phyloP scores from a whole-genome alignment of 2,888 invertebrate genomes.

The Ophioninae sp. region DNA sequence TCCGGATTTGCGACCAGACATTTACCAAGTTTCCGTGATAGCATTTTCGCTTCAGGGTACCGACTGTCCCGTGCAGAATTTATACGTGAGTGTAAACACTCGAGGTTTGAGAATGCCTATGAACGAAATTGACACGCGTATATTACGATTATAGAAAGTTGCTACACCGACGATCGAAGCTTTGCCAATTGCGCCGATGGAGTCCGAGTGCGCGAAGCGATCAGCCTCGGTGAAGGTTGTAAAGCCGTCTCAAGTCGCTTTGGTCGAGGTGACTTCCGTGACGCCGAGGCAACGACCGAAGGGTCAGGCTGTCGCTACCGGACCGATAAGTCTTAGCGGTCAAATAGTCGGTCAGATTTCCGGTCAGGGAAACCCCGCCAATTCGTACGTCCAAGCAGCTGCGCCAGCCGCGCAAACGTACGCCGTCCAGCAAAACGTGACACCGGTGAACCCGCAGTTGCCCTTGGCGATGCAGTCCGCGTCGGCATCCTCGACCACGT shows the following conservation, averaged over 20 bases:
- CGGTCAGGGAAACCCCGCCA: slow-evolving; percentile 75
- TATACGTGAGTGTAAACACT: slow-evolving; percentile 84
- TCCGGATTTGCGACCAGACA: slow-evolving; percentile 91
- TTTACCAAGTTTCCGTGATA: slow-evolving; percentile 90
- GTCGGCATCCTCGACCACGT: background rate
- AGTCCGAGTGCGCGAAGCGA: slow-evolving; percentile 86
- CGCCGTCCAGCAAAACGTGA: slow-evolving; percentile 65
- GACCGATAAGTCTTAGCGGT: slow-evolving; percentile 78
- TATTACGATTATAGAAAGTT: slow-evolving; percentile 83
- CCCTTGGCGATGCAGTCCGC: slow-evolving; percentile 62
- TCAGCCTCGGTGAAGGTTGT: slow-evolving; percentile 82
- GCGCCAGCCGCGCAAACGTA: slow-evolving; percentile 69
- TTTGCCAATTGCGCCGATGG: slow-evolving; percentile 86
- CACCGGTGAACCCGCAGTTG: slow-evolving; percentile 65
- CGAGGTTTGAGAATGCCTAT: background rate
- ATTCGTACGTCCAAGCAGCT: slow-evolving; percentile 70
- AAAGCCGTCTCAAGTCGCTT: slow-evolving; percentile 80
- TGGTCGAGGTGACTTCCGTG: slow-evolving; percentile 89
- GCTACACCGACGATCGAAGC: slow-evolving; percentile 85
- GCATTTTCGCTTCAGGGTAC: slow-evolving; percentile 88
- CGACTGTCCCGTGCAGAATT: slow-evolving; percentile 91
- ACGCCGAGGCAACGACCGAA: slow-evolving; percentile 92
- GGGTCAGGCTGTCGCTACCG: slow-evolving; percentile 81
- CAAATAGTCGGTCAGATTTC: slow-evolving; percentile 80
- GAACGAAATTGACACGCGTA: background rate